These are phyloP conservation scores for Habrosyne pyritoides DNA, from an alignment of 2,888 invertebrate species.

Conservation along the genomic window DNA sequence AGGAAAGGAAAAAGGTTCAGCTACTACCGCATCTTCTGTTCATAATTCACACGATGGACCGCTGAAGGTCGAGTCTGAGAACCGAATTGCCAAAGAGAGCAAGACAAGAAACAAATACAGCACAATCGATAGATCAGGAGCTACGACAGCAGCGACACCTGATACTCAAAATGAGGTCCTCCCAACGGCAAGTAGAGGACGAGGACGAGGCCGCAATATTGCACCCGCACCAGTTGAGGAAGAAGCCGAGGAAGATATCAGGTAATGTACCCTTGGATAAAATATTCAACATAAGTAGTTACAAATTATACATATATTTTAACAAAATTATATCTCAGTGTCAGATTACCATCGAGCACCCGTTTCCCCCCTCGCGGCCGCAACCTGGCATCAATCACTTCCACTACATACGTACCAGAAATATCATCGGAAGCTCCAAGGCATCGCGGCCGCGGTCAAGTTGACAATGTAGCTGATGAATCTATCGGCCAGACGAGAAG, in stretches of 20 bases:
- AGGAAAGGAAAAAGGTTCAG: constrained; percentile 45
- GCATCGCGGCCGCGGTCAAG: constrained; percentile 68
- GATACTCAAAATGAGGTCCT: constrained; percentile 88
- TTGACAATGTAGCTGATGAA: constrained; percentile 76
- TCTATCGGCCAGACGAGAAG: constrained; percentile 77
- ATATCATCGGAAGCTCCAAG: constrained; percentile 71
- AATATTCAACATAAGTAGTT: no score
- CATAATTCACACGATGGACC: constrained; percentile 86
- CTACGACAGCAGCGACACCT: constrained; percentile 73
- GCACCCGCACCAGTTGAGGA: constrained; percentile 78
- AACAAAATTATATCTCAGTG: constrained; percentile 34
- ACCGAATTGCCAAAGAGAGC: constrained; percentile 68
- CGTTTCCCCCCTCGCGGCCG: constrained; percentile 91
- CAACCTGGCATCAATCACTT: constrained; percentile 67
- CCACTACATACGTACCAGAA: constrained; percentile 78
- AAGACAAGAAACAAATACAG: constrained; percentile 83
- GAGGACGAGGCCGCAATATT: constrained; percentile 77
- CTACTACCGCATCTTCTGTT: constrained; percentile 55
- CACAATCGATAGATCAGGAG: constrained; percentile 76
- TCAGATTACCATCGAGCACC: constrained; percentile 91
- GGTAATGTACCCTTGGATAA: no score
- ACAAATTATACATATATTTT: constrained; percentile 56
- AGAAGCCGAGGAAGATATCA: constrained; percentile 75
- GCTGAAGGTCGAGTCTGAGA: constrained; percentile 74
- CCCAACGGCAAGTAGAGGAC: constrained; percentile 72